Percentiles rank a stretch among this genome's conserved stretches.
These are phyloP conservation scores for Cichlasoma orientale DNA, from an alignment of 2,797 vertebrate genomes.

Conservation along the genomic window DNA sequence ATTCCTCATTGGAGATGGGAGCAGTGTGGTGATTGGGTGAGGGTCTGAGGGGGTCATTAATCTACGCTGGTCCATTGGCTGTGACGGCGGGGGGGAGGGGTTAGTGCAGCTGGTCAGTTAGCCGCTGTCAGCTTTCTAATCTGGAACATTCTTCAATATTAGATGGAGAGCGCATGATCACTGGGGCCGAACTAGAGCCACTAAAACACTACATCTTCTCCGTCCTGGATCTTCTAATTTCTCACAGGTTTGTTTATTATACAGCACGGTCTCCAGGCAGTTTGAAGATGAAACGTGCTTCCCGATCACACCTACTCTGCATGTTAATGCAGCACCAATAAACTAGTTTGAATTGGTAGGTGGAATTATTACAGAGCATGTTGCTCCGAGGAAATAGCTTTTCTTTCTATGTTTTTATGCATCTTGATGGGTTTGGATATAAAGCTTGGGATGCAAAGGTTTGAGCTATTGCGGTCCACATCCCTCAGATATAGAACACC, in stretches of 20 bases:
- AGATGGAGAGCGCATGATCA: constrained; percentile 50
- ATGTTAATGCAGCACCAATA: background rate
- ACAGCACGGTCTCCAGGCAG: background rate
- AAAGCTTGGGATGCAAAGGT: background rate
- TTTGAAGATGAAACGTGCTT: background rate
- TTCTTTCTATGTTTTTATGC: background rate
- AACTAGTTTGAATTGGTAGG: background rate
- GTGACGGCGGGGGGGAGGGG: constrained; percentile 68
- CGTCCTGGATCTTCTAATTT: constrained; percentile 18
- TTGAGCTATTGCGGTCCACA: background rate
- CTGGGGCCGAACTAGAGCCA: constrained; percentile 41
- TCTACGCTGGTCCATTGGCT: constrained; percentile 73
- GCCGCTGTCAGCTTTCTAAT: constrained; percentile 75
- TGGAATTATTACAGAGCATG: background rate
- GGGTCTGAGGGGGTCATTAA: constrained; percentile 64
- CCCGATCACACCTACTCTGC: background rate
- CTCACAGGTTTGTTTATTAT: constrained; percentile 3
- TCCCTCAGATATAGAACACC: background rate
- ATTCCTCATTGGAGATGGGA: constrained; percentile 55
- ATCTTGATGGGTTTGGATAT: background rate
- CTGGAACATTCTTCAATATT: constrained; percentile 76
- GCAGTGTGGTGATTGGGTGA: constrained; percentile 59
- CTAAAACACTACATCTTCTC: constrained; percentile 26
- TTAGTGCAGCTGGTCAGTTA: constrained; percentile 73
- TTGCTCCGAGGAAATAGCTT: background rate